phyloP scores from a whole-genome alignment of 2,113 vertebrate species.

The Lophius piscatorius region DNA sequence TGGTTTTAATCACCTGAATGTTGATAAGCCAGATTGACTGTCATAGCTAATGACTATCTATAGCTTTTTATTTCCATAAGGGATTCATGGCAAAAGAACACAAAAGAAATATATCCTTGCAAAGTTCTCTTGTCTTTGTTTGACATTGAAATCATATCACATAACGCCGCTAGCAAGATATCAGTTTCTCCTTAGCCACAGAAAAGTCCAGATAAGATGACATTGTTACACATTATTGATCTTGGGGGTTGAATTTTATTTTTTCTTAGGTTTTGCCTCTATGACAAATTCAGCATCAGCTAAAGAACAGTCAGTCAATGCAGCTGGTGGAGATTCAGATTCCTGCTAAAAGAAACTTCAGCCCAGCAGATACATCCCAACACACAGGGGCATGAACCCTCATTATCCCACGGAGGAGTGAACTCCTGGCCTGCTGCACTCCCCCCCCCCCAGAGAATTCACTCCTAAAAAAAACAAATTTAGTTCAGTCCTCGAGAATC shows the following conservation, averaged over 20 bases:
- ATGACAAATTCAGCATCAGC: slow-evolving; percentile 23
- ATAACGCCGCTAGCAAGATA: slow-evolving; percentile 3
- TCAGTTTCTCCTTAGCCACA: slow-evolving; percentile 25
- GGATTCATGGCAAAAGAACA: background rate
- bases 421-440: slow-evolving; percentile 15
- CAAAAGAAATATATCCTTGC: background rate
- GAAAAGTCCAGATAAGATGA: slow-evolving; percentile 19
- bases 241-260: slow-evolving; percentile 4
- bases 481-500: no score
- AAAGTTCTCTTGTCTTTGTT: slow-evolving; percentile 15
- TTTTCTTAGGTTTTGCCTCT: slow-evolving; percentile 1
- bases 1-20: no score
- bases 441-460: no score
- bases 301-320: background rate
- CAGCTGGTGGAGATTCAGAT: slow-evolving; percentile 13
- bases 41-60: no score
- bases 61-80: no score
- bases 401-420: slow-evolving; percentile 15
- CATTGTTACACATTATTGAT: slow-evolving; percentile 52
- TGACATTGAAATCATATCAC: slow-evolving; percentile 38
- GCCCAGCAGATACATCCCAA: no score
- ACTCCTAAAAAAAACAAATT: no score
- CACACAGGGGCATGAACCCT: background rate
- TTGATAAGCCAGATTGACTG: background rate
- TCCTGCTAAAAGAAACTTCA: slow-evolving; percentile 4